phyloP scores from a whole-genome alignment of 2,888 invertebrate species.

The Lepidochrysops patricia region DNA sequence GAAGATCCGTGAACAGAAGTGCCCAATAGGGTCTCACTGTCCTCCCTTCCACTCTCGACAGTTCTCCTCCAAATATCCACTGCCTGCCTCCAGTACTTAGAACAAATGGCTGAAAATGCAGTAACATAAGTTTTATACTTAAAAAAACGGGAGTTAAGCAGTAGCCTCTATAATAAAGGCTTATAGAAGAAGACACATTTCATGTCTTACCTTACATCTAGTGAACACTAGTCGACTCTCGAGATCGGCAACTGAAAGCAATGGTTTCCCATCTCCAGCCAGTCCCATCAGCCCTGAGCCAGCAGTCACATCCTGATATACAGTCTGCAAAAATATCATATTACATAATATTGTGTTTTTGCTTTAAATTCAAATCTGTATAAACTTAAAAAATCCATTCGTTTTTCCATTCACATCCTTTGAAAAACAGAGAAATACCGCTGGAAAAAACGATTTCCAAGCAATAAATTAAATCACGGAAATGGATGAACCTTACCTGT shows the following conservation, averaged over 20 bases:
- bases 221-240: conserved; percentile 92
- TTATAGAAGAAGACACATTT: background rate
- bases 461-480: no score
- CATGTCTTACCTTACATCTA: conserved; percentile 81
- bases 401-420: no score
- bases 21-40: conserved; percentile 90
- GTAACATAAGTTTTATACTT: background rate
- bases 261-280: conserved; percentile 85
- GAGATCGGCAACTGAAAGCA: conserved; percentile 87
- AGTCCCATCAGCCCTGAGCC: conserved; percentile 91
- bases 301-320: conserved; percentile 87
- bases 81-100: conserved; percentile 88
- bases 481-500: conserved; percentile 55
- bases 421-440: no score
- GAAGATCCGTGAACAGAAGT: conserved; percentile 86
- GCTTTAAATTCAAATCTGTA: no score
- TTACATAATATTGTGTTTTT: no score
- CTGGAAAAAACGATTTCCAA: no score
- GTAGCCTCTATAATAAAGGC: background rate
- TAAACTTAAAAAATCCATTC: no score
- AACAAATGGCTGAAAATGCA: conserved; percentile 80
- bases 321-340: conserved; percentile 58
- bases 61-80: conserved; percentile 92
- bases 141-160: background rate
- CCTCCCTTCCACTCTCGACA: conserved; percentile 87